Conservation (phyloP, 2,888 invertebrate genomes). For the Catotricha subobsoleta region DNA sequence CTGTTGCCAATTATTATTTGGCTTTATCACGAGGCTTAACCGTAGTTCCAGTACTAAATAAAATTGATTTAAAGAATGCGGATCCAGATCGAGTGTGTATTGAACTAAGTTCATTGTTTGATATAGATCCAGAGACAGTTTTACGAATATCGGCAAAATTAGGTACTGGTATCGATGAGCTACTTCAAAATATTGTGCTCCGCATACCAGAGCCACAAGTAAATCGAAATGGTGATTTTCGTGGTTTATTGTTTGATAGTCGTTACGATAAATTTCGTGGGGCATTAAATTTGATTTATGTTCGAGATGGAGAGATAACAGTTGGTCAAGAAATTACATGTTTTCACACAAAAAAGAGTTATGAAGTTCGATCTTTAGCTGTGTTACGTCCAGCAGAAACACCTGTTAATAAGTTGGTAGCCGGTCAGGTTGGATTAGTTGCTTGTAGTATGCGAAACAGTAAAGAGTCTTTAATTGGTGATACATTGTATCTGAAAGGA, state of each 20-base stretch:
- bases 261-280: slow-evolving; percentile 84
- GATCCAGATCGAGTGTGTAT: slow-evolving; percentile 63
- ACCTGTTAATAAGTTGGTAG: slow-evolving; percentile 42
- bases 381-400: slow-evolving; percentile 62
- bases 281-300: slow-evolving; percentile 54
- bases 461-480: slow-evolving; percentile 57
- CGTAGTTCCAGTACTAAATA: slow-evolving; percentile 88
- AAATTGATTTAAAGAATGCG: slow-evolving; percentile 87
- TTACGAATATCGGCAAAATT: slow-evolving; percentile 82
- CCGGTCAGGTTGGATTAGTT: slow-evolving; percentile 89
- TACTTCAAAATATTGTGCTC: slow-evolving; percentile 61
- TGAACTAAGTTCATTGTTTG: slow-evolving; percentile 68
- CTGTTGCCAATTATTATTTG: slow-evolving; percentile 88
- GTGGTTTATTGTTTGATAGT: slow-evolving; percentile 79
- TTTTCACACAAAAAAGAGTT: slow-evolving; percentile 48
- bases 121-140: slow-evolving; percentile 52
- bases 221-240: slow-evolving; percentile 40
- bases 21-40: slow-evolving; percentile 65
- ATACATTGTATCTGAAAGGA: slow-evolving; percentile 45
- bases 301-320: slow-evolving; percentile 55
- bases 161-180: slow-evolving; percentile 62
- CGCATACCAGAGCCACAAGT: slow-evolving; percentile 57
- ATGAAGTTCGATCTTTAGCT: slow-evolving; percentile 61
- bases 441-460: slow-evolving; percentile 61
- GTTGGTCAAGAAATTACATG: slow-evolving; percentile 62